Evolutionary conservation across 2,113 vertebrate genomes (phyloP).

Genomic region (Malurus cyaneus): DNA sequence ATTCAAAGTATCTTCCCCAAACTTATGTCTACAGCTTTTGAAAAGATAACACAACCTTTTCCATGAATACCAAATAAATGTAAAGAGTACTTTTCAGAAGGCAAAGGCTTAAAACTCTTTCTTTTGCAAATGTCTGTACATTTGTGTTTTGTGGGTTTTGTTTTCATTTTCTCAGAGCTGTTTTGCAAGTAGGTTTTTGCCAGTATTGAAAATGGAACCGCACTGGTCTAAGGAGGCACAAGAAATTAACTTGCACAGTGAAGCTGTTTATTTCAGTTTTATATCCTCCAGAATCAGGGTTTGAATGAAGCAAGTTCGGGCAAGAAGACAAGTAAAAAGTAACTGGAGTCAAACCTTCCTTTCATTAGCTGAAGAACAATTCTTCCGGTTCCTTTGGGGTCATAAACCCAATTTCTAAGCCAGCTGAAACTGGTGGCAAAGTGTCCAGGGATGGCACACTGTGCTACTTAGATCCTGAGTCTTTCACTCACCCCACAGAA

Average conservation of each 20-base stretch:
- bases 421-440: not conserved
- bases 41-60: not conserved
- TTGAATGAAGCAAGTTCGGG: not conserved
- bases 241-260: not conserved
- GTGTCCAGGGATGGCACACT: accelerated
- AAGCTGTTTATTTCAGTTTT: not conserved
- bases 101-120: not conserved
- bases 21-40: not conserved
- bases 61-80: not conserved
- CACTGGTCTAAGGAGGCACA: not conserved
- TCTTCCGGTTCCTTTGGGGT: not conserved
- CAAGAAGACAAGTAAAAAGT: not conserved
- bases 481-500: not conserved
- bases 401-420: not conserved
- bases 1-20: not conserved
- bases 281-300: not conserved
- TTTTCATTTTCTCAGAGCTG: not conserved
- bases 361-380: not conserved
- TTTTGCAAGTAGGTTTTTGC: not conserved
- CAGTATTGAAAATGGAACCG: not conserved
- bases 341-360: not conserved
- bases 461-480: not conserved
- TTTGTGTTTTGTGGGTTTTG: not conserved
- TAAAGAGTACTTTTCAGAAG: not conserved
- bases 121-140: not conserved